These are phyloP conservation scores for Origma solitaria DNA, from an alignment of 2,113 vertebrate genomes.

Conservation along the genomic window DNA sequence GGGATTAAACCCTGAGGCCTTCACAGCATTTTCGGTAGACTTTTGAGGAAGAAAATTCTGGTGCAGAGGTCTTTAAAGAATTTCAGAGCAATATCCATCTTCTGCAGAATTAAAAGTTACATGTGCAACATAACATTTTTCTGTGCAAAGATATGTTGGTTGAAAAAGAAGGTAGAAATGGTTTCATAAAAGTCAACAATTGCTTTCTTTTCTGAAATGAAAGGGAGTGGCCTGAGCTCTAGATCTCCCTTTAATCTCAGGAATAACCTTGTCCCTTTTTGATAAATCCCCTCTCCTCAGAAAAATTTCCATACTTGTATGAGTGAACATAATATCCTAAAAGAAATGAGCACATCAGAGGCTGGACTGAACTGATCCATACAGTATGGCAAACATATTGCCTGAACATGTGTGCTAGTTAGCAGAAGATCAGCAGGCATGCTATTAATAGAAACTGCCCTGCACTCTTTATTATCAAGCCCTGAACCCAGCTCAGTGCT, in stretches of 20 bases:
- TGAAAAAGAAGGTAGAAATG: background rate
- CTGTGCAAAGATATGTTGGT: fast-evolving
- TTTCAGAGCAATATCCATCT: background rate
- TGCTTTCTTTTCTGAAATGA: background rate
- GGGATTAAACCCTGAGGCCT: background rate
- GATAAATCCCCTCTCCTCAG: background rate
- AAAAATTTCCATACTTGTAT: background rate
- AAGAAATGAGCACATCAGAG: background rate
- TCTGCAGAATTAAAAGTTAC: background rate
- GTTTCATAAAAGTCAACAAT: background rate
- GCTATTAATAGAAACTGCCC: background rate
- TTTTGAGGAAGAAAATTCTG: background rate
- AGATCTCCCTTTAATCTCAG: background rate
- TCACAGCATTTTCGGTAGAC: background rate
- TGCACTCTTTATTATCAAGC: background rate
- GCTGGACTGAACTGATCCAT: background rate
- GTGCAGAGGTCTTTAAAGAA: background rate
- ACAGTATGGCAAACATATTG: background rate
- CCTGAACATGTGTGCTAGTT: background rate
- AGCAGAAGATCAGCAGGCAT: background rate
- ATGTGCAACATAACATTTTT: background rate
- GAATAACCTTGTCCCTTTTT: background rate
- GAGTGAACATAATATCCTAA: background rate
- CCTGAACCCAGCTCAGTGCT: background rate
- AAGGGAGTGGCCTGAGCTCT: background rate